Conservation (phyloP, 2,797 vertebrate species). For the Hafferia zeledoni region DNA sequence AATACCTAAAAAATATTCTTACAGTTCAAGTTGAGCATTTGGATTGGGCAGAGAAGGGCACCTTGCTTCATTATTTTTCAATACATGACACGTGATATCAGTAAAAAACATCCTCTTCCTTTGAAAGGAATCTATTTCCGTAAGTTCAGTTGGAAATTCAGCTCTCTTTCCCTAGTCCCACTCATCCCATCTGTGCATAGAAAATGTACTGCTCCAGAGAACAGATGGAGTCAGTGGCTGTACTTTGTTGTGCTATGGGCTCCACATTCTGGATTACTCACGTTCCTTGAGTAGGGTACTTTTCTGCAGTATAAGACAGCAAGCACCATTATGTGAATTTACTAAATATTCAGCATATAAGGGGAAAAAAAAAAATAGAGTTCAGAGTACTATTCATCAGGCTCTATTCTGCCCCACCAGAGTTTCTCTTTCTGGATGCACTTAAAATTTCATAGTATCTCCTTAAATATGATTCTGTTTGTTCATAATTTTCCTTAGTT, state of each 20-base stretch:
- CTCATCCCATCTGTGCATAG: conserved; percentile 28
- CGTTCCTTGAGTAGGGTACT: neutral
- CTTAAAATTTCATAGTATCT: neutral
- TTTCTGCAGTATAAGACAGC: neutral
- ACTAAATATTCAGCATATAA: neutral
- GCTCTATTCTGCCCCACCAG: neutral
- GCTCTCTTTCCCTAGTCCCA: neutral
- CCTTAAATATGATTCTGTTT: neutral
- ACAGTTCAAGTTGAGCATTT: neutral
- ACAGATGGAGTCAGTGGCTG: conserved; percentile 19
- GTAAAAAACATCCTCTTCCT: neutral
- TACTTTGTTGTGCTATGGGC: neutral
- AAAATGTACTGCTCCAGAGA: neutral
- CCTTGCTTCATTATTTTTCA: neutral
- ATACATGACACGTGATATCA: neutral
- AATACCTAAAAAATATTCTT: neutral
- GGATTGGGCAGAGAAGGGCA: neutral
- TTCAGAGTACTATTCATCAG: neutral
- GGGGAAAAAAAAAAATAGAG: neutral
- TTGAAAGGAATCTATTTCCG: neutral
- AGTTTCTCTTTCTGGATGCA: neutral
- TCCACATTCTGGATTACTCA: neutral
- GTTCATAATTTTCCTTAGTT: neutral
- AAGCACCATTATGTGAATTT: neutral
- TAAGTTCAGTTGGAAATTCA: conserved; percentile 9